These are phyloP conservation scores for Isichthys henryi DNA, from an alignment of 2,113 vertebrate species.

Conservation along the genomic window DNA sequence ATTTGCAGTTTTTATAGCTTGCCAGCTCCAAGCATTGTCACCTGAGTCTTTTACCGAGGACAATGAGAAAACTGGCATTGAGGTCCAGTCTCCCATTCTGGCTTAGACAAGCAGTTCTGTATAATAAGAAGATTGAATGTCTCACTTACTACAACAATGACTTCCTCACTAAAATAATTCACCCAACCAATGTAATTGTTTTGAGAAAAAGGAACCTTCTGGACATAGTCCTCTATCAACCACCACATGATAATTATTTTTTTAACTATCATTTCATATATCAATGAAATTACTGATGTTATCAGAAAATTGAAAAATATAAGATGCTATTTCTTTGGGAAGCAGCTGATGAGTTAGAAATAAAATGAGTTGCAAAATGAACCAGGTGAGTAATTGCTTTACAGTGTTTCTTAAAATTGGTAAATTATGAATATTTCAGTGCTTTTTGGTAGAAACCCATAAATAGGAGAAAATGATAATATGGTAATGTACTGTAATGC, in stretches of 20 bases:
- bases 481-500: neutral
- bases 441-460: neutral
- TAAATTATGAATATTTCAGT: neutral
- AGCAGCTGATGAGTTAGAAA: neutral
- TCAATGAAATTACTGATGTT: neutral
- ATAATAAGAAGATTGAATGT: neutral
- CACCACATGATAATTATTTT: neutral
- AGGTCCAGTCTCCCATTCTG: neutral
- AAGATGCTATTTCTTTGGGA: neutral
- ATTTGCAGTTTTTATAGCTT: conserved; percentile 6
- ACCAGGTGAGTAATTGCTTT: neutral
- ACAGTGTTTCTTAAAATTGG: neutral
- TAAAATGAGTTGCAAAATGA: neutral
- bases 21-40: neutral
- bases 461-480: neutral
- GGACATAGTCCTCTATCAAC: neutral
- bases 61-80: neutral
- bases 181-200: neutral
- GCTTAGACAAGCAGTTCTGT: neutral
- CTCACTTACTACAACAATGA: neutral
- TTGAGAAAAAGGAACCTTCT: neutral
- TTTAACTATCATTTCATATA: neutral
- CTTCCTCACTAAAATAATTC: neutral
- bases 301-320: neutral
- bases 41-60: neutral